Evolutionary conservation across 2,797 vertebrate genomes (phyloP).

Genomic region (Rallus crepitans): DNA sequence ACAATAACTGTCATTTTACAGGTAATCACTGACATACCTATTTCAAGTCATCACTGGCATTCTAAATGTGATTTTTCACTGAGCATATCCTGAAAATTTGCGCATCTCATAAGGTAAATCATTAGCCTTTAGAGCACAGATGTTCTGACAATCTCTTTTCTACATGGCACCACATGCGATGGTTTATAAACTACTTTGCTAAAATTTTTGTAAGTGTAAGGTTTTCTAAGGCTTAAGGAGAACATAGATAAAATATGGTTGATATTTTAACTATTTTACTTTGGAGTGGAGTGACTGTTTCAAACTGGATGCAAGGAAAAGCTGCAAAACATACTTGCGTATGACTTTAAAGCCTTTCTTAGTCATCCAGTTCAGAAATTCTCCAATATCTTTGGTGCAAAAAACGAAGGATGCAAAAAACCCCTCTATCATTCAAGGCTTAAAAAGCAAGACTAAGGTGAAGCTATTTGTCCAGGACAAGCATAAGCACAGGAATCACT

Average conservation of each 20-base stretch:
- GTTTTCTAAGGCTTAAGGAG: not conserved
- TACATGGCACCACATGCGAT: not conserved
- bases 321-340: not conserved
- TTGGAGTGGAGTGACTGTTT: not conserved
- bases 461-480: not conserved
- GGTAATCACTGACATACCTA: not conserved
- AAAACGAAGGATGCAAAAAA: not conserved
- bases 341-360: not conserved
- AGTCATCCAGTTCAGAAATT: not conserved
- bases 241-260: not conserved
- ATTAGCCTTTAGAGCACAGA: not conserved
- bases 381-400: not conserved
- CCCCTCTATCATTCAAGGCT: not conserved
- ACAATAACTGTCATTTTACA: not conserved
- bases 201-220: not conserved
- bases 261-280: not conserved
- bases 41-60: not conserved
- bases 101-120: not conserved
- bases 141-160: not conserved
- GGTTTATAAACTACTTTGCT: not conserved
- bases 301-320: not conserved
- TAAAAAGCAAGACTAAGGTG: not conserved
- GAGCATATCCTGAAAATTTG: not conserved
- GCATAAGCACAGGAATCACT: not conserved
- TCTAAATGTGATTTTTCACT: not conserved